A percentile compares a stretch with the other conserved stretches of the same genome.
Evolutionary conservation across 2,888 invertebrate genomes (phyloP).

Genomic region (Mellilla xanthometata): DNA sequence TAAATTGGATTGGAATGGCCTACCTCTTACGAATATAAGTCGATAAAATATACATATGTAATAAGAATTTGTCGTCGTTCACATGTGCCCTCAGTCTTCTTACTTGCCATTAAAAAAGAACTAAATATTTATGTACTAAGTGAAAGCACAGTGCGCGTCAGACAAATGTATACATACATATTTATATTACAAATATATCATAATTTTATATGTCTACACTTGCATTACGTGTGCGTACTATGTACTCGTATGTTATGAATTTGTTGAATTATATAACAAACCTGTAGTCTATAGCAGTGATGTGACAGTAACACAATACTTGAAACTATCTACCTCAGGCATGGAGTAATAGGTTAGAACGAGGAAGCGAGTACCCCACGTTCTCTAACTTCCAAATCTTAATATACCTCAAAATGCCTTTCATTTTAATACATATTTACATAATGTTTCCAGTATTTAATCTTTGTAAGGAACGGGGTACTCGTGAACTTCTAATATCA

Average conservation of each 20-base stretch:
- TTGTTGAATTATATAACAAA: constrained; percentile 70
- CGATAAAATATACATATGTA: constrained; percentile 20
- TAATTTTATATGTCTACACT: constrained; percentile 18
- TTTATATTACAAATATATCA: constrained; percentile 15
- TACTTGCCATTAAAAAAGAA: constrained; percentile 29
- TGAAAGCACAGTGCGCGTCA: constrained; percentile 19
- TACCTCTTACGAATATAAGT: constrained; percentile 44
- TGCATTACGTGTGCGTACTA: constrained; percentile 47
- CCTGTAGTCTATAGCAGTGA: constrained; percentile 70
- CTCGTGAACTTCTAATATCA: constrained; percentile 28
- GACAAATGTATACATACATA: constrained; percentile 18
- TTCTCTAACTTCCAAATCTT: constrained; percentile 30
- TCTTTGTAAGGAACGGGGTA: constrained; percentile 22
- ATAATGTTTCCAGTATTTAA: constrained; percentile 31
- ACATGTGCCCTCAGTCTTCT: constrained; percentile 21
- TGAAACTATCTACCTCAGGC: constrained; percentile 79
- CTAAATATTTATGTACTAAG: constrained; percentile 1
- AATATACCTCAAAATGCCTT: constrained; percentile 69
- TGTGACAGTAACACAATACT: constrained; percentile 60
- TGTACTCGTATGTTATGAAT: too few species aligned
- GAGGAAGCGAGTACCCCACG: constrained; percentile 47
- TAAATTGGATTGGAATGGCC: constrained; percentile 54
- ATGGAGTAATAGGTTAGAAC: constrained; percentile 67
- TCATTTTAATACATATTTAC: constrained; percentile 46
- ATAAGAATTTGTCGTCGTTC: constrained; percentile 19